Base-by-base conservation (phyloP, 2,888 invertebrate genomes). In the Diaphora mendica region DNA sequence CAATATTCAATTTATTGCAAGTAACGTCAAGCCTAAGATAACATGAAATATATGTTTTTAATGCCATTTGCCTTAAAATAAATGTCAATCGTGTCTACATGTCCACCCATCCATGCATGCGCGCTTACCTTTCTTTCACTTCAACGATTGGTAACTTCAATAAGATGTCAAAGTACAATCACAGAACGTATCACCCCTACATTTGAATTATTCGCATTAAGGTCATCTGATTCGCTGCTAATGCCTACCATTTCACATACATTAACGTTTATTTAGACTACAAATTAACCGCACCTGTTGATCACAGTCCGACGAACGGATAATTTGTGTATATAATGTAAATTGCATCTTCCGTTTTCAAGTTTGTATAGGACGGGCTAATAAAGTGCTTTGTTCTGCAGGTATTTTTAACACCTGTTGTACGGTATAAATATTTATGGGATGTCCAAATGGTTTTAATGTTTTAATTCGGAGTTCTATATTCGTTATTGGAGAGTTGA, bases 271-370 rank as follows among this genome's bases (percentile, higher is more conserved):
- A 91, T 93, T 94, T 92, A 90, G 90, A 91, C 91, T 91, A 86
- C 88, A 91, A 94, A 94, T 93, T 91, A 92, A 89, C 87, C 87
- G 88, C 94, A 94, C 94, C 94, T 94, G 94, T 94, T 94, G 93
- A 87, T 79, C 83, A 82, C 79, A 85, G 83, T 84, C 83, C 77
- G 80, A 82, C 79, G 77, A 79, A 80, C 87, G 83, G 90, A 91
- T 89, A 92, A 93, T 93, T 91, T 93, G 93, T 93, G 92, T 92
- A 90, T 90, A 87, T 87, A 89, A 90, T 90, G 91, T 89, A 91
- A 91, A 92, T 92, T 91, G 90, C 87, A 89, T 85, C 86, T 82
- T 84, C 82, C 85, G 83, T 86, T 87, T 79, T 86, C 85, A 85
- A 82, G 84, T 90, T 89, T 88, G 87, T 74, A 79, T 77, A 86